Percentiles rank a stretch among this genome's conserved stretches.
phyloP scores from a whole-genome alignment of 2,888 invertebrate genomes.

The Julus scanicus region DNA sequence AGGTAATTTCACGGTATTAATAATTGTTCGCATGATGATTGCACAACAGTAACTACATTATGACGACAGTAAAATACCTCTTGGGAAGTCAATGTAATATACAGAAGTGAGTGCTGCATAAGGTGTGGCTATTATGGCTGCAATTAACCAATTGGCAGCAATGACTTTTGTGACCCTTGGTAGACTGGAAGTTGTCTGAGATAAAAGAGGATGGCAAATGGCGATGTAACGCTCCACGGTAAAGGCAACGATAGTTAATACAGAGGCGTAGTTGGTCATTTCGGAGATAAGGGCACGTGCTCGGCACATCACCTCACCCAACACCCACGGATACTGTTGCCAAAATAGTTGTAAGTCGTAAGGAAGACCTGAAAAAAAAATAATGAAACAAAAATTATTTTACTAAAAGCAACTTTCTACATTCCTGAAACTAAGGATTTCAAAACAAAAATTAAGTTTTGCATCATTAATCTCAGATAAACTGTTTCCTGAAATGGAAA shows the following conservation, averaged over 20 bases:
- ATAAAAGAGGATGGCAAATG: conserved; percentile 87
- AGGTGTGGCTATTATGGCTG: conserved; percentile 75
- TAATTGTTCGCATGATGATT: too few species aligned
- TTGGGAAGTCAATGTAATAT: conserved; percentile 79
- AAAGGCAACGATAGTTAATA: conserved; percentile 90
- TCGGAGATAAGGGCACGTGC: conserved; percentile 83
- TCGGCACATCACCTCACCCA: conserved; percentile 85
- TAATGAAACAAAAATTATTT: not conserved
- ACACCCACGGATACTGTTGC: conserved; percentile 88
- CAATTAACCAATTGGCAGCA: conserved; percentile 79
- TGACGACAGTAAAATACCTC: conserved; percentile 65
- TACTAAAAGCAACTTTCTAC: not conserved
- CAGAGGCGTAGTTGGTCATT: conserved; percentile 77
- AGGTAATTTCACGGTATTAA: too few species aligned
- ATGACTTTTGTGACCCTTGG: conserved; percentile 85
- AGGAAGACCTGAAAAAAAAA: conserved; percentile 78
- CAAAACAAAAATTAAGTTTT: too few species aligned
- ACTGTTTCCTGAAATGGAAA: too few species aligned
- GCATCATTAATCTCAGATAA: too few species aligned
- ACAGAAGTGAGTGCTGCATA: conserved; percentile 79
- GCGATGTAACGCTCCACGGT: conserved; percentile 91
- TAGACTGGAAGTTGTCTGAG: conserved; percentile 84
- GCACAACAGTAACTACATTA: too few species aligned
- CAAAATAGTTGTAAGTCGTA: conserved; percentile 85
- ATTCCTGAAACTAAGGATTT: not conserved